Conservation (phyloP, 1,140 invertebrate species). For the Dysdera silvatica region DNA sequence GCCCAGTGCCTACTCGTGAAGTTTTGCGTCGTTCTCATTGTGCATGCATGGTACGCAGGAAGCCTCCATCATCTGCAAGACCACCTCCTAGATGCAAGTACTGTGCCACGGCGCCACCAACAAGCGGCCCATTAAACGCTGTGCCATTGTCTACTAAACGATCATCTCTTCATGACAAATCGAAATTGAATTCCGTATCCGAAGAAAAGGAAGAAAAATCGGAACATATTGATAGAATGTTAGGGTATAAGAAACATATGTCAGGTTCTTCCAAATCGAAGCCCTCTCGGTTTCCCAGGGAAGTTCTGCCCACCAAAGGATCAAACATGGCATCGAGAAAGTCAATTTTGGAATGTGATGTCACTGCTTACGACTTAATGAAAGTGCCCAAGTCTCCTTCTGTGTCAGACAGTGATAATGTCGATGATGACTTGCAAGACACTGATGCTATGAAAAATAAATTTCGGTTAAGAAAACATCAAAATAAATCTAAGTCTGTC, state of each 20-base stretch:
- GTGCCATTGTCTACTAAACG: background rate
- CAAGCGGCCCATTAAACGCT: background rate
- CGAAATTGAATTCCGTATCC: background rate
- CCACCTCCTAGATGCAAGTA: constrained; percentile 1
- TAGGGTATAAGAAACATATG: constrained; percentile 18
- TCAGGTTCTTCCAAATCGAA: constrained; percentile 10
- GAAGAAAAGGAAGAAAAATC: constrained; percentile 13
- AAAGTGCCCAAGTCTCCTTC: constrained; percentile 35
- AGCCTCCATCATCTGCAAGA: constrained; percentile 1
- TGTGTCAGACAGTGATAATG: constrained; percentile 25
- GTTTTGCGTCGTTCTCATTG: constrained; percentile 6
- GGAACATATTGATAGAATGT: constrained; percentile 15
- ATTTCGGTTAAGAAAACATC: background rate
- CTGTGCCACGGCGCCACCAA: background rate
- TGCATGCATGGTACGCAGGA: constrained; percentile 10
- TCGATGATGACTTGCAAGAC: constrained; percentile 49
- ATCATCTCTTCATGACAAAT: background rate
- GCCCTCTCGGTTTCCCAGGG: background rate
- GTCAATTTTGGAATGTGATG: constrained; percentile 73
- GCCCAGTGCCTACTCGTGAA: background rate
- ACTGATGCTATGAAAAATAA: constrained; percentile 38
- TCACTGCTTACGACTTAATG: constrained; percentile 74
- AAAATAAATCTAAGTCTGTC: constrained; percentile 11
- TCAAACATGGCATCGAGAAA: constrained; percentile 39
- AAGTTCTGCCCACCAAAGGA: constrained; percentile 8